Evolutionary conservation across 2,797 vertebrate genomes (phyloP).

Genomic region (Dermochelys coriacea): DNA sequence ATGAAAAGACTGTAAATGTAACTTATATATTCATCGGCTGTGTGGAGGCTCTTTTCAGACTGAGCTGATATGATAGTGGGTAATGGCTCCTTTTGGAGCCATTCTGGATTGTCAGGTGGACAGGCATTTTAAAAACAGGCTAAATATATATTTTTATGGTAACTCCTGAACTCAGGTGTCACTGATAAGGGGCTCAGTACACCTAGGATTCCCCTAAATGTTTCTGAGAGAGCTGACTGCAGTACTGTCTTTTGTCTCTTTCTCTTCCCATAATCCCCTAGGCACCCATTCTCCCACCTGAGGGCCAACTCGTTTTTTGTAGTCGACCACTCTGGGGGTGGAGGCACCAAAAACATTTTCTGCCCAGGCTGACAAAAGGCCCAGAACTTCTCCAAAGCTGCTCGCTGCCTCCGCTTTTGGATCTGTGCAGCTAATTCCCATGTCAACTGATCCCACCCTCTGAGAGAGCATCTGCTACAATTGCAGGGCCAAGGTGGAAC

Average conservation of each 20-base stretch:
- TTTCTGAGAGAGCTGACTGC: neutral
- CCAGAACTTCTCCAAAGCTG: neutral
- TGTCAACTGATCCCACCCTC: neutral
- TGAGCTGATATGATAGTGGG: constrained; percentile 51
- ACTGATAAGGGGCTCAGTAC: constrained; percentile 48
- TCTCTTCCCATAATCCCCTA: constrained; percentile 30
- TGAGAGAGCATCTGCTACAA: neutral
- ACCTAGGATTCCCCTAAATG: constrained; percentile 14
- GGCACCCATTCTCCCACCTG: neutral
- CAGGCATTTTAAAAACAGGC: constrained; percentile 58
- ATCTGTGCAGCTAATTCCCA: neutral
- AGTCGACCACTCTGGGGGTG: neutral
- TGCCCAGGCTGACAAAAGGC: neutral
- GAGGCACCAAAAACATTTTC: neutral
- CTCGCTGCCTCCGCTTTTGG: neutral
- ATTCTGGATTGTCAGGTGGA: constrained; percentile 51
- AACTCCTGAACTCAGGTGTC: neutral
- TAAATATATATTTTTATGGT: constrained; percentile 59
- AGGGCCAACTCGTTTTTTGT: neutral
- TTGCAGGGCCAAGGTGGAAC: neutral
- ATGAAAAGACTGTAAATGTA: constrained; percentile 61
- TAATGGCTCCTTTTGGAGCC: constrained; percentile 8
- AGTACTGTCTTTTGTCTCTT: constrained; percentile 34
- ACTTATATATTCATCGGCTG: constrained; percentile 52
- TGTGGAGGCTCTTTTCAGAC: constrained; percentile 26